Evolutionary conservation across 2,888 invertebrate genomes (phyloP), one percentile per base, ranked within the genome.

Genomic region (Drosophila nr. medialis): DNA sequence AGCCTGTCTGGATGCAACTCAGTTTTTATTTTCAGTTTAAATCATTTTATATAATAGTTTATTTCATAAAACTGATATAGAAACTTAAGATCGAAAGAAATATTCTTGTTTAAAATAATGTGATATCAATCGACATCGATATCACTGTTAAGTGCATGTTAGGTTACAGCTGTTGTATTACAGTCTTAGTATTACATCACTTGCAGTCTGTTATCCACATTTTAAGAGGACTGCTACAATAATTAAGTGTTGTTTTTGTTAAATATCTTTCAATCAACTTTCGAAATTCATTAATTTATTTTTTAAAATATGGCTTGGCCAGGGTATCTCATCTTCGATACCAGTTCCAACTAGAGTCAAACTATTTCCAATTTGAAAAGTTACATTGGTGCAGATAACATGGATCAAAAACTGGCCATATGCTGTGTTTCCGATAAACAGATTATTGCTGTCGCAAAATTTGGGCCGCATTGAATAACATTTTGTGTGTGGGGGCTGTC

Each of bases 391-490:
- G 13, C 38, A 29, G 29, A 50, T 11, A 11, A 29, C 18, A 50
- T n/a, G 50, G 50, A 6, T 55, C 40, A 5, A 13, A 29, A 42
- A 40, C 29, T 21, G 8, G 15, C 29, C 3, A 42, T 15, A 29
- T 38, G n/a, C 5, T 15, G n/a, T 40, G 4, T 30, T 30, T 21
- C 42, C 29, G 3, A 21, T 40, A 42, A 30, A 18, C 29, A 49
- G 34, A 6, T n/a, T 59, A 6, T 27, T 34, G 49, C 10, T 36
- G 48, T 13, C 18, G 5, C n/a, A 27, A 40, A 32, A 32, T 29
- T 32, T 18, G 27, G 27, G 4, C 8, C 4, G 48, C 24, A 54
- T 75, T 73, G 42, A 53, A 58, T 68, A 75, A 32, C 69, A 60
- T 42, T 75, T 67, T 58, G 18, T 38, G 30, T 18, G 36, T n/a